Conservation (phyloP, 2,113 vertebrate species). For the Pyxicephalus adspersus region DNA sequence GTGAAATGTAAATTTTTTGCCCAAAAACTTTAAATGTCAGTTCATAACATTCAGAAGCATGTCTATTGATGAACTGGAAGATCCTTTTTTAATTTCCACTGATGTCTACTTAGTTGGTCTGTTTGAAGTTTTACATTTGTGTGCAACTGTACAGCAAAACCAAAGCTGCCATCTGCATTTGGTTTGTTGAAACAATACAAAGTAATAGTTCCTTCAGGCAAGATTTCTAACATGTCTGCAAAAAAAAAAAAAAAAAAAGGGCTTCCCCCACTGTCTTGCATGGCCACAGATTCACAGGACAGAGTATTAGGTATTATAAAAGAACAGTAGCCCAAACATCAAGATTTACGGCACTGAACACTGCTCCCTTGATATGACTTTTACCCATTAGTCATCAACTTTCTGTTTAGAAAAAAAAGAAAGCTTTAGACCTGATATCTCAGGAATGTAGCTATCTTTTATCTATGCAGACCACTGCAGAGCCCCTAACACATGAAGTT, state of each 20-base stretch:
- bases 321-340: slow-evolving; percentile 57
- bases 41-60: slow-evolving; percentile 9
- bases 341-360: slow-evolving; percentile 55
- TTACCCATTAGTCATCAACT: slow-evolving; percentile 70
- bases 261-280: slow-evolving; percentile 39
- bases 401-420: slow-evolving; percentile 60
- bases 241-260: slow-evolving; percentile 13
- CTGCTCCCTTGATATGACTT: slow-evolving; percentile 65
- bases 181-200: slow-evolving; percentile 25
- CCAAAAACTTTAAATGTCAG: neutral
- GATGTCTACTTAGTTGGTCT: slow-evolving; percentile 1
- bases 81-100: neutral
- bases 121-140: slow-evolving; percentile 28
- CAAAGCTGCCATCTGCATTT: slow-evolving; percentile 34
- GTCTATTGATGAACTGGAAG: neutral
- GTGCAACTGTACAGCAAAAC: slow-evolving; percentile 8
- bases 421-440: slow-evolving; percentile 66
- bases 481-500: slow-evolving; percentile 78
- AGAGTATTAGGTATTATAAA: slow-evolving; percentile 27
- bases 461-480: slow-evolving; percentile 65
- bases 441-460: slow-evolving; percentile 49
- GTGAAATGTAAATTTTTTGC: neutral
- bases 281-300: slow-evolving; percentile 18
- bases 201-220: slow-evolving; percentile 36
- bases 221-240: slow-evolving; percentile 27